Conservation (phyloP, 2,888 invertebrate genomes). For the Iselma pallidipennis region DNA sequence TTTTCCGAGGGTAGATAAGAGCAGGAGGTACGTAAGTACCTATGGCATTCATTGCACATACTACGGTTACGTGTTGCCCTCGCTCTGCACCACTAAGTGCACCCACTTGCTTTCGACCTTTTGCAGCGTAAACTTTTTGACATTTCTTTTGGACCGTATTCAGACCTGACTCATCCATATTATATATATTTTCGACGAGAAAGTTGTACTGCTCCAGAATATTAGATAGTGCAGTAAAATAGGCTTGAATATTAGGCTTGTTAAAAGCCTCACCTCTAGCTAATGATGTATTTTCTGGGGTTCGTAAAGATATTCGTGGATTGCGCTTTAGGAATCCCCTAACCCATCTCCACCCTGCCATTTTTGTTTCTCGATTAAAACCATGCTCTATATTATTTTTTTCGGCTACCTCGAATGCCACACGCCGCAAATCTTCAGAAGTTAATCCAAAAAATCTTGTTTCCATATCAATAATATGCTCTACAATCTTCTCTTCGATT, state of each 20-base stretch:
- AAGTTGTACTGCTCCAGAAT: conserved; percentile 19
- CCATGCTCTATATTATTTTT: background rate
- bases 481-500: background rate
- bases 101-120: conserved; percentile 51
- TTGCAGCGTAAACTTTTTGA: conserved; percentile 44
- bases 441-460: background rate
- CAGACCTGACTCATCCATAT: conserved; percentile 51
- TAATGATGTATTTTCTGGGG: background rate
- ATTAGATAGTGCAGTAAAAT: too few species aligned
- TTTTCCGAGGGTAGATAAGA: too few species aligned
- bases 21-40: conserved; percentile 29
- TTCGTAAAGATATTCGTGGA: background rate
- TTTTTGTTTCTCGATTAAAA: background rate
- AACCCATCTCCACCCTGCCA: background rate
- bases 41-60: conserved; percentile 43
- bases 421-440: background rate
- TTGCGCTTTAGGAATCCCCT: background rate
- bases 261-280: conserved; percentile 20
- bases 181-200: conserved; percentile 19
- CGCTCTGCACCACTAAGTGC: conserved; percentile 49
- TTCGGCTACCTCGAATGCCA: background rate
- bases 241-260: too few species aligned
- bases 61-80: conserved; percentile 46
- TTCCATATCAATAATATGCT: background rate
- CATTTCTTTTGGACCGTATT: too few species aligned